Percentiles rank a stretch among this genome's conserved stretches.
Conservation (phyloP, 2,888 invertebrate species). For the Entomobrya multifasciata region DNA sequence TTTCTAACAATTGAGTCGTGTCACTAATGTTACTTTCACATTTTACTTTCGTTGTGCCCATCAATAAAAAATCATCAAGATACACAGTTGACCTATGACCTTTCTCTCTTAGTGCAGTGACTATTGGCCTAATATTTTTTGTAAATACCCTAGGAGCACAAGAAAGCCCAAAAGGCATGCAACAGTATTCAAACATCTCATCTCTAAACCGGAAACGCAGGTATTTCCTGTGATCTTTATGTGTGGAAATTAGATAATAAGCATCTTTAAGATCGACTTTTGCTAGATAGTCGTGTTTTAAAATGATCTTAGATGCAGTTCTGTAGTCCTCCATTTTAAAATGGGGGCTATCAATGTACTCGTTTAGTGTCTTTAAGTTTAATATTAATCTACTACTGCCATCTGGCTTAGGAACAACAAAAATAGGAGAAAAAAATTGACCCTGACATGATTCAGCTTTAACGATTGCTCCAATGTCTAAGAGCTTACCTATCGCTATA, state of each 20-base stretch:
- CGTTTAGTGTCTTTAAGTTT: neutral
- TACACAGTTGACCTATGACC: too few relatives aligned
- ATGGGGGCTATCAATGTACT: neutral
- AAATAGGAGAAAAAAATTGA: conserved; percentile 24
- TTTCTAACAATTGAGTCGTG: neutral
- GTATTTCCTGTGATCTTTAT: neutral
- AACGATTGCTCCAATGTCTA: conserved; percentile 17
- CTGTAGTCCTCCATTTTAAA: neutral
- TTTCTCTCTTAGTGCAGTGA: too few relatives aligned
- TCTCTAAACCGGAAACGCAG: neutral
- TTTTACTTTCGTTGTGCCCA: neutral
- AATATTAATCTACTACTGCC: conserved; percentile 13
- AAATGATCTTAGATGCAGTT: neutral
- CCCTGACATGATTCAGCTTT: neutral
- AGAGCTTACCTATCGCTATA: neutral
- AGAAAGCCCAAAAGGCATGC: too few relatives aligned
- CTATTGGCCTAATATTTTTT: too few relatives aligned
- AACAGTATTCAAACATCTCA: too few relatives aligned
- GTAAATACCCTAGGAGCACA: too few relatives aligned
- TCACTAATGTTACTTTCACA: neutral
- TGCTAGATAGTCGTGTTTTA: neutral
- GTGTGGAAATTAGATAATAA: neutral
- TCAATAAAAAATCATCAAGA: too few relatives aligned
- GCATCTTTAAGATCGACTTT: neutral
- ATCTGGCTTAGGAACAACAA: conserved; percentile 25